These are phyloP conservation scores for Mamestra configurata DNA, from an alignment of 1,140 invertebrate species.

Conservation along the genomic window DNA sequence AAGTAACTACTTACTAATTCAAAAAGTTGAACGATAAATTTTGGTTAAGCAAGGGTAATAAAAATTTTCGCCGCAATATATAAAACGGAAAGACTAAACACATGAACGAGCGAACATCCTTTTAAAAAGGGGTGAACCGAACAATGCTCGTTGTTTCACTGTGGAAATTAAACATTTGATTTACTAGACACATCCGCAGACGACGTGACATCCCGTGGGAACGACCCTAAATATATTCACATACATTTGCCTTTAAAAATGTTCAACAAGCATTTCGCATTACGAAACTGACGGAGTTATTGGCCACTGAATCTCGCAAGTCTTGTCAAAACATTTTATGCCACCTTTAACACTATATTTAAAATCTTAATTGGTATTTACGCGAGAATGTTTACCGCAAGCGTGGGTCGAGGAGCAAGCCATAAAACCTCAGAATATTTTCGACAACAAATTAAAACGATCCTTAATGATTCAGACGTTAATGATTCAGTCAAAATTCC, in stretches of 20 bases:
- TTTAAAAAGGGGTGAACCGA: slow-evolving; percentile 57
- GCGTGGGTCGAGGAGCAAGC: slow-evolving; percentile 47
- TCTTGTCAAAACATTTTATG: slow-evolving; percentile 55
- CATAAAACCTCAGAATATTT: slow-evolving; percentile 55
- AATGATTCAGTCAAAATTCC: slow-evolving; percentile 67
- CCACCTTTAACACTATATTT: slow-evolving; percentile 63
- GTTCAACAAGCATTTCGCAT: slow-evolving; percentile 62
- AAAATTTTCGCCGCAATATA: slow-evolving; percentile 39
- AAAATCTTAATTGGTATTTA: slow-evolving; percentile 64
- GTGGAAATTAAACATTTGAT: slow-evolving; percentile 75
- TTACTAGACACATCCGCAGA: slow-evolving; percentile 67
- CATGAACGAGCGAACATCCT: slow-evolving; percentile 49
- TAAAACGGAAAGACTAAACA: slow-evolving; percentile 48
- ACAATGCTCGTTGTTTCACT: slow-evolving; percentile 67
- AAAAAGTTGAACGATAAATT: slow-evolving; percentile 37
- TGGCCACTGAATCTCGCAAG: slow-evolving; percentile 25
- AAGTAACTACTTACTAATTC: slow-evolving; percentile 21
- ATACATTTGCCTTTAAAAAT: slow-evolving; percentile 61
- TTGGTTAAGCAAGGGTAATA: slow-evolving; percentile 36
- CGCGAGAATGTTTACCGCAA: slow-evolving; percentile 42
- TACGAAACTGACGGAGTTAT: slow-evolving; percentile 49
- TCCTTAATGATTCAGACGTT: slow-evolving; percentile 62
- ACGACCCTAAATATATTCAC: slow-evolving; percentile 52
- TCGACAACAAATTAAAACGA: slow-evolving; percentile 65
- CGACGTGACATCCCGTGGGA: slow-evolving; percentile 64